These are phyloP conservation scores for Penelope pileata DNA, from an alignment of 2,113 vertebrate species.

Conservation along the genomic window DNA sequence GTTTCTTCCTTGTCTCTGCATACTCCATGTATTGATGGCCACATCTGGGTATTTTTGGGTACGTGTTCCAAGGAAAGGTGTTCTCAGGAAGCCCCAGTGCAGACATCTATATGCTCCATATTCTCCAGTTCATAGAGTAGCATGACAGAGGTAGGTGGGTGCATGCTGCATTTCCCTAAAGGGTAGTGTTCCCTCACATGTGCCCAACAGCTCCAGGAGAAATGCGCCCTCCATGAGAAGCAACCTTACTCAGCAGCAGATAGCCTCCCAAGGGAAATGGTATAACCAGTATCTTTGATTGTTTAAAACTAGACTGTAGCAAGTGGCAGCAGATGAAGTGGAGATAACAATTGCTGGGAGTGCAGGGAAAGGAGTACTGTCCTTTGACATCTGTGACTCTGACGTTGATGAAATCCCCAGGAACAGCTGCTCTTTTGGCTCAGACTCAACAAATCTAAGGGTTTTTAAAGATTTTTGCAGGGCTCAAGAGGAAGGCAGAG, in stretches of 20 bases:
- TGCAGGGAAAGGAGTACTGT: background rate
- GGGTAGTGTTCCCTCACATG: background rate
- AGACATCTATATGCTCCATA: rapidly evolving
- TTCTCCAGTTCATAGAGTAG: rapidly evolving
- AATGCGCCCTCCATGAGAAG: background rate
- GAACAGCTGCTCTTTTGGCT: background rate
- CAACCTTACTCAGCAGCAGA: background rate
- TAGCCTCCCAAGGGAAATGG: background rate
- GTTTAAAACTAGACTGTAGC: background rate
- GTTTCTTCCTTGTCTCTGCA: background rate
- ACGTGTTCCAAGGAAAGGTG: rapidly evolving
- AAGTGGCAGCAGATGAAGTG: background rate
- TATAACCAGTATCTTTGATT: background rate
- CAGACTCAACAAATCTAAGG: background rate
- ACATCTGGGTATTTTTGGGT: background rate
- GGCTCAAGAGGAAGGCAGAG: background rate
- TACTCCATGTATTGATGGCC: background rate
- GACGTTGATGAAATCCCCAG: background rate
- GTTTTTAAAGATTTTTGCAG: background rate
- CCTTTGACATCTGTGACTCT: background rate
- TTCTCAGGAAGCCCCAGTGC: rapidly evolving
- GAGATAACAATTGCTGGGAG: background rate
- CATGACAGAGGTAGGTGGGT: background rate
- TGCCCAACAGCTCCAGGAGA: background rate
- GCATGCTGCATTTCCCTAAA: background rate